Evolutionary conservation across 1,140 invertebrate genomes (phyloP).

Genomic region (Parasteatoda tepidariorum): DNA sequence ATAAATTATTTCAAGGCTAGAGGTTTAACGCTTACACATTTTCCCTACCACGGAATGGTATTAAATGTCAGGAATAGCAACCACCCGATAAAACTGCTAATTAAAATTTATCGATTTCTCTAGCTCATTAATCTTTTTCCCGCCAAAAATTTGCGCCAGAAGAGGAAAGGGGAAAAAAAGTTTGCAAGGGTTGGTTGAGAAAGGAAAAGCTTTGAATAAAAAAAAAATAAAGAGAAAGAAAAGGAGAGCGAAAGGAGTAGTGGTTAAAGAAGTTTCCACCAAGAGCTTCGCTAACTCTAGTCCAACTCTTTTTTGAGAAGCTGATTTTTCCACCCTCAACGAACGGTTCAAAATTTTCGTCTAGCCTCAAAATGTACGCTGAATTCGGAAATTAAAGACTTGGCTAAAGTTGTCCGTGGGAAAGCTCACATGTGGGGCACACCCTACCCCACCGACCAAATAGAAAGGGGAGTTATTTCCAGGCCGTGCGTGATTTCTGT

Average conservation of each 20-base stretch:
- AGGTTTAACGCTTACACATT: conserved; percentile 59
- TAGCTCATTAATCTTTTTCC: conserved; percentile 58
- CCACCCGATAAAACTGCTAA: conserved; percentile 59
- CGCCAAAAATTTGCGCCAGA: conserved; percentile 54
- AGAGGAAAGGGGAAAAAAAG: conserved; percentile 16
- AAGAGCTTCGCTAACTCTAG: conserved; percentile 15
- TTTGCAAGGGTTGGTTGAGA: background rate
- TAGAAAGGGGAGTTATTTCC: background rate
- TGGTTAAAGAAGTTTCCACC: background rate
- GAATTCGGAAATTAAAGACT: conserved; percentile 54
- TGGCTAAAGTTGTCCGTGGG: conserved; percentile 54
- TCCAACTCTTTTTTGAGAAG: conserved; percentile 30
- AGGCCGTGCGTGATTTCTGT: conserved; percentile 1
- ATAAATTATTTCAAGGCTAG: conserved; percentile 57
- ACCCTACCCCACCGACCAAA: conserved; percentile 3
- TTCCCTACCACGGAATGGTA: conserved; percentile 54
- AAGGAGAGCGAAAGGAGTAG: background rate
- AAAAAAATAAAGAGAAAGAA: conserved; percentile 12
- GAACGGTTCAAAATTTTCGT: conserved; percentile 30
- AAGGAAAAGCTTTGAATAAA: background rate
- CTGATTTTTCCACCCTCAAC: conserved; percentile 43
- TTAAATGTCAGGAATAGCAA: conserved; percentile 58
- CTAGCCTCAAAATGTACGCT: conserved; percentile 49
- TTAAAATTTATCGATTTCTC: conserved; percentile 61
- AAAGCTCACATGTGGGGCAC: conserved; percentile 23